Percentiles rank a stretch among this genome's conserved stretches.
phyloP scores from a whole-genome alignment of 2,797 vertebrate genomes.

The Trematomus bernacchii region DNA sequence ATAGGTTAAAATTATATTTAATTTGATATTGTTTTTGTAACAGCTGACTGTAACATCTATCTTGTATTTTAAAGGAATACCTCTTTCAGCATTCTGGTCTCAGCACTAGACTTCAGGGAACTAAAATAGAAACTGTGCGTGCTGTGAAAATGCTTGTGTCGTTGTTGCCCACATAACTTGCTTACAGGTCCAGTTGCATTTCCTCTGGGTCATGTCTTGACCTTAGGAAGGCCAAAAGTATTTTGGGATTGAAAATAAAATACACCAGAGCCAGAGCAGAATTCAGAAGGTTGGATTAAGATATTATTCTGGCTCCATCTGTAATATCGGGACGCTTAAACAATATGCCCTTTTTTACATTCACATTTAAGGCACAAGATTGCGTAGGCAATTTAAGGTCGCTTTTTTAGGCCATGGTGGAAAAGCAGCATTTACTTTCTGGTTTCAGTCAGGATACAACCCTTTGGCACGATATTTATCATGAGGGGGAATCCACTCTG shows the following conservation, averaged over 20 bases:
- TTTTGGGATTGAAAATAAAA: not conserved
- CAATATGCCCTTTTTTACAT: not conserved
- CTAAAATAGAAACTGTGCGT: conserved; percentile 34
- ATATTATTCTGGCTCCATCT: not conserved
- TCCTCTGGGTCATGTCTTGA: conserved; percentile 39
- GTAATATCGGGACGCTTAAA: not conserved
- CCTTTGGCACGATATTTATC: not conserved
- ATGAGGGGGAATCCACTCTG: not conserved
- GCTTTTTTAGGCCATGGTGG: not conserved
- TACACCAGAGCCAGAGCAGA: not conserved
- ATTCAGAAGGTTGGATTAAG: not conserved
- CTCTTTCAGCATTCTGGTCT: not conserved
- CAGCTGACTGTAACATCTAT: not conserved
- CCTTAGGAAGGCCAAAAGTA: not conserved
- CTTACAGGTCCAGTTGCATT: conserved; percentile 56
- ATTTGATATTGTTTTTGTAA: not conserved
- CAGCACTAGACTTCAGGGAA: not conserved
- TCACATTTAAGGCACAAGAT: not conserved
- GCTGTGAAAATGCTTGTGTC: not conserved
- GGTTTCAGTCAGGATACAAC: not conserved
- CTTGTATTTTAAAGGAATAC: conserved; percentile 23
- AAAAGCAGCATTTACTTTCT: not conserved
- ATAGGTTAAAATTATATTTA: not conserved
- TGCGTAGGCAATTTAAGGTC: not conserved
- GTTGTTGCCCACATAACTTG: conserved; percentile 34